phyloP scores from a whole-genome alignment of 2,797 vertebrate species.

The Acipenser oxyrinchus region DNA sequence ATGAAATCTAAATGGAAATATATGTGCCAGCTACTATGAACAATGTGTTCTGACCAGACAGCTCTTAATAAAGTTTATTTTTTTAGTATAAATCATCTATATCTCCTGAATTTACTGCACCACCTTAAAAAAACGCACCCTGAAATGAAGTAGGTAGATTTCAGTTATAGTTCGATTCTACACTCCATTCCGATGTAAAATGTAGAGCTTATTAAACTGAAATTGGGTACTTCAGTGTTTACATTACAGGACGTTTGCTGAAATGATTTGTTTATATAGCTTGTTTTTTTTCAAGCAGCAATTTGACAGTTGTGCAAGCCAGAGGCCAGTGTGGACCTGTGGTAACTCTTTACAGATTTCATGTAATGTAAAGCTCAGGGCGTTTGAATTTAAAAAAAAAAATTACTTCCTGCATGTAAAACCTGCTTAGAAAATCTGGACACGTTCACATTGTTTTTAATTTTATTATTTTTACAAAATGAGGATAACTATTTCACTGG shows the following conservation, averaged over 20 bases:
- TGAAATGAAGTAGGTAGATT: not conserved
- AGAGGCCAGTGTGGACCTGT: slow-evolving; percentile 46
- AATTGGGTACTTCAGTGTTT: slow-evolving; percentile 38
- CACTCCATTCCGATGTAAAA: slow-evolving; percentile 19
- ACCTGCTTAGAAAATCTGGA: slow-evolving; percentile 38
- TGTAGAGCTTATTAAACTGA: slow-evolving; percentile 15
- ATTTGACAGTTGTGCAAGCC: slow-evolving; percentile 72
- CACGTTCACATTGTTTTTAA: slow-evolving; percentile 23
- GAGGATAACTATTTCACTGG: slow-evolving; percentile 48
- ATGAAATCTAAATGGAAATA: slow-evolving; percentile 10
- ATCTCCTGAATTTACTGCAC: slow-evolving; percentile 33
- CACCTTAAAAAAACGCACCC: slow-evolving; percentile 26
- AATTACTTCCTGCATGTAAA: slow-evolving; percentile 64
- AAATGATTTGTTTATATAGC: slow-evolving; percentile 62
- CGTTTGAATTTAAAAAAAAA: slow-evolving; percentile 45
- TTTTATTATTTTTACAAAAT: slow-evolving; percentile 12
- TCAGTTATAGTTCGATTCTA: too few species aligned
- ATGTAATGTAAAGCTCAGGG: slow-evolving; percentile 43
- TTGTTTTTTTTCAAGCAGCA: slow-evolving; percentile 54
- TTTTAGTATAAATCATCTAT: slow-evolving; percentile 1
- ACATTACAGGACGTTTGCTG: slow-evolving; percentile 36
- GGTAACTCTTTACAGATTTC: slow-evolving; percentile 46
- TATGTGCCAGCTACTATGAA: slow-evolving; percentile 9
- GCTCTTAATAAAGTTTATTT: slow-evolving; percentile 31
- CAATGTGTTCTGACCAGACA: slow-evolving; percentile 16